phyloP scores from a whole-genome alignment of 2,113 vertebrate genomes.

The Blennius ocellaris region DNA sequence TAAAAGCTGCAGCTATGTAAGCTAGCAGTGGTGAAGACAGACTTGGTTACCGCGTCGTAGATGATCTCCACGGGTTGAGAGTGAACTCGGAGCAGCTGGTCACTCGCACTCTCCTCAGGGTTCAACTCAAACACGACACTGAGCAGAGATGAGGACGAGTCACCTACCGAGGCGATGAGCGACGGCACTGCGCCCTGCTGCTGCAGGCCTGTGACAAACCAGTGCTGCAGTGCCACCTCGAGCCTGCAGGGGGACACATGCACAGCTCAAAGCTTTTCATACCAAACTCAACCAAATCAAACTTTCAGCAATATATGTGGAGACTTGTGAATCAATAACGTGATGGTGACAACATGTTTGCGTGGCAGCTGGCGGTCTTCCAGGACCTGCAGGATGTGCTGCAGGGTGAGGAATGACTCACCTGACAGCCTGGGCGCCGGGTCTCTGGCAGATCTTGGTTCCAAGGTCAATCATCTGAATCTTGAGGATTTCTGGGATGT shows the following conservation, averaged over 20 bases:
- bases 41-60: conserved; percentile 89
- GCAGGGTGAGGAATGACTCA: neutral
- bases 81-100: conserved; percentile 89
- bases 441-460: conserved; percentile 90
- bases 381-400: too few species aligned
- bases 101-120: conserved; percentile 86
- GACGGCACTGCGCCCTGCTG: conserved; percentile 88
- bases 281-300: too few species aligned
- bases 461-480: conserved; percentile 93
- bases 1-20: neutral
- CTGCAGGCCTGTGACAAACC: conserved; percentile 92
- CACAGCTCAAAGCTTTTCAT: too few species aligned
- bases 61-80: conserved; percentile 96
- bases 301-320: neutral
- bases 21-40: too few species aligned
- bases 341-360: too few species aligned
- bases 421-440: conserved; percentile 93
- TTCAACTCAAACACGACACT: conserved; percentile 89
- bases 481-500: conserved; percentile 92
- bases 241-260: conserved; percentile 78
- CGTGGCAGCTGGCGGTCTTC: too few species aligned
- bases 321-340: neutral
- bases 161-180: conserved; percentile 91
- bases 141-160: conserved; percentile 88
- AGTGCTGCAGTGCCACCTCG: conserved; percentile 91